Conservation (phyloP, 2,888 invertebrate species). For the Cephus sareptanus region DNA sequence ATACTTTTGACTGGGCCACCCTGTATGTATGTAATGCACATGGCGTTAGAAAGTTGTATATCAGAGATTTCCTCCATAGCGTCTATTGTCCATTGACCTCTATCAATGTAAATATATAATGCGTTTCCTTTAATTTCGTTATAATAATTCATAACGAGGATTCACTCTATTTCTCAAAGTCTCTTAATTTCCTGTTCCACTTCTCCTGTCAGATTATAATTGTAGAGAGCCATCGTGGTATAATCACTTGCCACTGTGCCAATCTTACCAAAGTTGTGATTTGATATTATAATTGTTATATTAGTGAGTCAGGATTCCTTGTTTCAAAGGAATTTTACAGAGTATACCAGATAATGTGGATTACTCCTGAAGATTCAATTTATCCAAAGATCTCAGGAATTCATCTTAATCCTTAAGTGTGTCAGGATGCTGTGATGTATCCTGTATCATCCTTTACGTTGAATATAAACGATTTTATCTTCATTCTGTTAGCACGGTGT, state of each 20-base stretch:
- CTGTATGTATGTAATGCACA: neutral
- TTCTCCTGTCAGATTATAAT: neutral
- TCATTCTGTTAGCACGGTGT: neutral
- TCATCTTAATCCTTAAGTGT: neutral
- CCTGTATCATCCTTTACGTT: too few species aligned
- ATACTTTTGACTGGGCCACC: neutral
- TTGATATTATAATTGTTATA: neutral
- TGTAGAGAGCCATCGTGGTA: neutral
- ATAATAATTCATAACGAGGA: neutral
- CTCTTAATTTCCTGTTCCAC: neutral
- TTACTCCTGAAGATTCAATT: neutral
- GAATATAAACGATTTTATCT: too few species aligned
- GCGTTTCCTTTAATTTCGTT: neutral
- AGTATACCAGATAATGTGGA: neutral
- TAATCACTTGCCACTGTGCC: neutral
- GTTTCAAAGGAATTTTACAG: neutral
- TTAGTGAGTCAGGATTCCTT: neutral
- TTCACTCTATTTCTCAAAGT: neutral
- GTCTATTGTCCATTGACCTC: neutral
- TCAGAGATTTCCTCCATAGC: constrained; percentile 41
- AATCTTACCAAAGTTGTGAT: neutral
- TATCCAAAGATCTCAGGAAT: neutral
- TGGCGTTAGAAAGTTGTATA: constrained; percentile 50
- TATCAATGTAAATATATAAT: neutral
- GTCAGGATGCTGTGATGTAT: too few species aligned